Evolutionary conservation across 2,888 invertebrate species (phyloP), one percentile per base, ranked within the genome.

Genomic region (Bugula neritina): DNA sequence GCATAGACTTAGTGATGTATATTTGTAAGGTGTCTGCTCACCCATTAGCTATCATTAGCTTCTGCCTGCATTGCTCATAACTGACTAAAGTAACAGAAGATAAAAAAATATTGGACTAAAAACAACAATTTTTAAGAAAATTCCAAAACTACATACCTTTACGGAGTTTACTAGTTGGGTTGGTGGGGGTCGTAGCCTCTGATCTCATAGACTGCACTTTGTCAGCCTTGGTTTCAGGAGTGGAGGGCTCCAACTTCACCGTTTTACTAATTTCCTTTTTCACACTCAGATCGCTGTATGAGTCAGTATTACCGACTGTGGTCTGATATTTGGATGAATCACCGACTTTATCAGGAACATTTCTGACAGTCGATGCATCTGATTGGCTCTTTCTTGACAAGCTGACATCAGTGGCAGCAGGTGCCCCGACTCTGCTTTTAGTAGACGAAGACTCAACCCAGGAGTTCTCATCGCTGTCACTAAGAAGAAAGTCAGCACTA

Each of bases 401-500:
- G 5, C 10, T 5, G 5, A 43, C 10, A 43, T 5, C 10, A 43
- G 43, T 43, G 17, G 10, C 10, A 5, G 5, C 17, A 43, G 10
- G 5, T 43, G 10, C 43, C 5, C 43, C 43, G 10, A 43, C 43
- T 43, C 43, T 43, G 10, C 17, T 17, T 17, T 10, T 43, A 5
- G 17, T 17, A 17, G 43, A 10, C 17, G 43, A 17, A 10, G 5
- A 10, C 43, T 43, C 43, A 5, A 43, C 43, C 43, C 43, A 43
- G 10, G 43, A 43, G 17, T 17, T 43, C 10, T 43, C 43, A 17
- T 63, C 63, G 34, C 25, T 63, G 31, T 63, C 63, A 63, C 63
- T 63, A 31, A 63, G 63, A 63, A 27, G 21, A 31, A 63, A 63
- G 63, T 63, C 63, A 29, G 63, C 27, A 17, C 25, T 31, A n/a